Base-by-base conservation (phyloP, 2,888 invertebrate species). In the Byasa hedistus region DNA sequence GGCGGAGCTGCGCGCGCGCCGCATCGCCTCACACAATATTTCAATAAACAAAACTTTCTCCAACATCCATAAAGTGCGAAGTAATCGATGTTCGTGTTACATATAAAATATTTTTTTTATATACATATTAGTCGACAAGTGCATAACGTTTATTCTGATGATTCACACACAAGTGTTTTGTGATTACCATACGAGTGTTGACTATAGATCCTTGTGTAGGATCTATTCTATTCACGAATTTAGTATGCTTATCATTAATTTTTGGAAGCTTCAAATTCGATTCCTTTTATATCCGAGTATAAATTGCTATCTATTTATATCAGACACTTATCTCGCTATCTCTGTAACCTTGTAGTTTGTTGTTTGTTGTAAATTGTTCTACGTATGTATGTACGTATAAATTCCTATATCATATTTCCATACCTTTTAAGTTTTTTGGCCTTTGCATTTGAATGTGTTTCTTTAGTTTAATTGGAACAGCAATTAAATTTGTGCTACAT, bases 1-100 rank as follows among this genome's bases (percentile, higher is more conserved):
- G 82, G 51, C 63, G 70, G 67, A 73, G 60, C 80, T 79, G 85
- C 85, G 85, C 90, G 84, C 79, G 83, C 87, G 83, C 82, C 66
- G 61, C 68, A 69, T 51, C 52, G 57, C 68, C 68, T 70, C 70
- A 27, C 54, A 48, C 72, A 73, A 74, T 71, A 72, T 73, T 62
- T 61, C 24, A 48, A 64, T 57, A 63, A 48, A 65, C 36, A 61
- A 60, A 57, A 64, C 60, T 69, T 70, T 72, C 73, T 70, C 74
- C 72, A 73, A 72, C 73, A 69, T 68, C 67, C 69, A 68, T 71
- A 69, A 73, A 75, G 73, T 72, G 73, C 69, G 59, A 64, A 68
- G 69, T 69, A 69, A 72, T 73, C 68, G 59, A 60, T 61, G 48
- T 51, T 61, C 57, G 48, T 57, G 56, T 23, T 7, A 56, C n/a